phyloP scores from a whole-genome alignment of 23 tunicate genomes.

The Ciona savignyi region DNA sequence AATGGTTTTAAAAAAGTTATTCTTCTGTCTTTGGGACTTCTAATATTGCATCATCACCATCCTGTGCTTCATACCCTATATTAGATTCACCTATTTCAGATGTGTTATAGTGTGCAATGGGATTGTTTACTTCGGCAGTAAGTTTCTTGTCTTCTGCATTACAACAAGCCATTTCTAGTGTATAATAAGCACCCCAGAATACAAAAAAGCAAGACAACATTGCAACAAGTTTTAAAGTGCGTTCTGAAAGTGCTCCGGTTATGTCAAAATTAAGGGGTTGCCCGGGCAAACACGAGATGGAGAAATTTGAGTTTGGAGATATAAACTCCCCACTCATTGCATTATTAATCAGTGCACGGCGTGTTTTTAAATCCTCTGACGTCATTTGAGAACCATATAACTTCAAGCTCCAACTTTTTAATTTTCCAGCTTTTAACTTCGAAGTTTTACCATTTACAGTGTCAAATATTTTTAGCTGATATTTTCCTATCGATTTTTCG shows the following conservation, averaged over 20 bases:
- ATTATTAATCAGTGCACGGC: constrained; percentile 28
- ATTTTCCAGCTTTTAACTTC: constrained; percentile 9
- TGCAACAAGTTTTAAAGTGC: constrained; percentile 74
- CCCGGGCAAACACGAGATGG: constrained; percentile 59
- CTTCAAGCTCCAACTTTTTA: constrained; percentile 59
- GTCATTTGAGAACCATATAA: constrained; percentile 75
- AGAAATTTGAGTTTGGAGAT: constrained; percentile 26
- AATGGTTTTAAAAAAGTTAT: too few species aligned
- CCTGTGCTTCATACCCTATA: too few species aligned
- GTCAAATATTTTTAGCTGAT: constrained; percentile 61
- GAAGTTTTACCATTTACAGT: constrained; percentile 14
- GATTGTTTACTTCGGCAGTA: too few species aligned
- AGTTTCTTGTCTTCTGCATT: constrained; percentile 59
- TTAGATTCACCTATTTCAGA: too few species aligned
- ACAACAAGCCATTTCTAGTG: constrained; percentile 75
- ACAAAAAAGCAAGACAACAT: constrained; percentile 60
- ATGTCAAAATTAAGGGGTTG: constrained; percentile 46
- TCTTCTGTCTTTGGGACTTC: too few species aligned
- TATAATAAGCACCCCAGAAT: constrained; percentile 78
- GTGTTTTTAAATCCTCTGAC: constrained; percentile 25
- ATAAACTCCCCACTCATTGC: constrained; percentile 47
- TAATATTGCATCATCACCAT: too few species aligned
- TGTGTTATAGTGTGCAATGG: too few species aligned
- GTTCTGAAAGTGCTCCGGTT: constrained; percentile 60
- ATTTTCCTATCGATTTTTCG: constrained; percentile 72